A percentile compares a stretch with the other conserved stretches of the same genome.
Evolutionary conservation across 2,888 invertebrate species (phyloP).

Genomic region (Dusona sp.): DNA sequence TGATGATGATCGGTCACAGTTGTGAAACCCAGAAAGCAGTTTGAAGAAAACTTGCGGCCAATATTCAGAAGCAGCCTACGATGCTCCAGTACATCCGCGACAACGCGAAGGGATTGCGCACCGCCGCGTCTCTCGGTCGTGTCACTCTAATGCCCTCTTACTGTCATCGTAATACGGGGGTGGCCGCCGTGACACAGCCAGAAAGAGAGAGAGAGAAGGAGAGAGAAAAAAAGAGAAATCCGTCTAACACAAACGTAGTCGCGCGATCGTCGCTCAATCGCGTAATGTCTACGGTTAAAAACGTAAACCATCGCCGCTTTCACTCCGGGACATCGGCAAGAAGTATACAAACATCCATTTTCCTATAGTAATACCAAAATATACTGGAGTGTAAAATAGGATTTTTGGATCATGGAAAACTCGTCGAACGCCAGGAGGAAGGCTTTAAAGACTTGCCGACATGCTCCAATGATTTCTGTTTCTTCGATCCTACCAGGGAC

Average conservation of each 20-base stretch:
- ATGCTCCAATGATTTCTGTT: conserved; percentile 38
- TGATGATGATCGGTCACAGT: conserved; percentile 40
- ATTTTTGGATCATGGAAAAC: conserved; percentile 71
- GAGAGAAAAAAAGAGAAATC: background rate
- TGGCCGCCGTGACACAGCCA: conserved; percentile 69
- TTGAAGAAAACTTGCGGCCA: conserved; percentile 25
- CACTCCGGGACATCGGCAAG: conserved; percentile 46
- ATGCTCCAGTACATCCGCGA: conserved; percentile 77
- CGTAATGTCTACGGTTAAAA: conserved; percentile 72
- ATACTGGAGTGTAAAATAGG: conserved; percentile 79
- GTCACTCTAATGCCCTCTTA: conserved; percentile 79
- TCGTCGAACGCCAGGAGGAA: background rate
- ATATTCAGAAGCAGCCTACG: conserved; percentile 18
- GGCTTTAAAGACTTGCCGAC: conserved; percentile 15
- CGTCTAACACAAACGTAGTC: conserved; percentile 56
- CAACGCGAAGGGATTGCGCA: conserved; percentile 76
- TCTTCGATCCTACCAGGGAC: conserved; percentile 9
- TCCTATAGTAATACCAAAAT: conserved; percentile 70
- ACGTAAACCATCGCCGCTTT: conserved; percentile 14
- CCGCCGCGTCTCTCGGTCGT: conserved; percentile 52
- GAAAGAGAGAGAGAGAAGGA: background rate
- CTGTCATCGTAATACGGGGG: conserved; percentile 76
- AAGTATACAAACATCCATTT: conserved; percentile 39
- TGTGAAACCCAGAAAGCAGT: conserved; percentile 3
- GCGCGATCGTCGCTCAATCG: conserved; percentile 68